Evolutionary conservation across 2,888 invertebrate genomes (phyloP).

Genomic region (Hirtodrosophila confusa): DNA sequence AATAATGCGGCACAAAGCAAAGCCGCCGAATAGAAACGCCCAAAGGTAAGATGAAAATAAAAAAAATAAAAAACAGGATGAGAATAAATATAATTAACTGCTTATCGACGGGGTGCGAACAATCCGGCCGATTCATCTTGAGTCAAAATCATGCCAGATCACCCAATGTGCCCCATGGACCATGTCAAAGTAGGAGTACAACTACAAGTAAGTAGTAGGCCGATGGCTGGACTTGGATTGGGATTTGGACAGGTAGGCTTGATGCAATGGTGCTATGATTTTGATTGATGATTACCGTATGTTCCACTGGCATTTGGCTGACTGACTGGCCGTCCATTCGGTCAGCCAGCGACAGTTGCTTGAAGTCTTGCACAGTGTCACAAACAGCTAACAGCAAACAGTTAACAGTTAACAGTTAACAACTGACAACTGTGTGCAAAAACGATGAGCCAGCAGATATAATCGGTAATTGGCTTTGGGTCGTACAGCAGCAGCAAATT

Average conservation of each 20-base stretch:
- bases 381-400: slow-evolving; percentile 45
- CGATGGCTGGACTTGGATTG: slow-evolving; percentile 11
- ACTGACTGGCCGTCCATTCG: slow-evolving; percentile 30
- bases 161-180: slow-evolving; percentile 46
- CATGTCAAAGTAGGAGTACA: slow-evolving; percentile 19
- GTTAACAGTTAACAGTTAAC: slow-evolving; percentile 18
- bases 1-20: slow-evolving; percentile 61
- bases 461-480: slow-evolving; percentile 73
- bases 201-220: slow-evolving; percentile 18
- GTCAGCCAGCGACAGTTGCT: slow-evolving; percentile 60
- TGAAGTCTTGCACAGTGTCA: slow-evolving; percentile 55
- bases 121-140: slow-evolving; percentile 72
- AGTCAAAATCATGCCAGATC: slow-evolving; percentile 68
- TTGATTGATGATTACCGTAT: slow-evolving; percentile 70
- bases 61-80: slow-evolving; percentile 50
- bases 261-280: slow-evolving; percentile 52
- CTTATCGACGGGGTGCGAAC: slow-evolving; percentile 78
- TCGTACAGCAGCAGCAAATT: slow-evolving; percentile 35
- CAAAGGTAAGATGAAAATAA: slow-evolving; percentile 32
- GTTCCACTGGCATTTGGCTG: slow-evolving; percentile 44
- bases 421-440: slow-evolving; percentile 39
- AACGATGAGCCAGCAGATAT: slow-evolving; percentile 60
- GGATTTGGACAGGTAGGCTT: slow-evolving; percentile 27
- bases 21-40: slow-evolving; percentile 58
- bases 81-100: slow-evolving; percentile 76